Evolutionary conservation across 2,797 vertebrate genomes (phyloP).

Genomic region (Kryptopterus vitreolus): DNA sequence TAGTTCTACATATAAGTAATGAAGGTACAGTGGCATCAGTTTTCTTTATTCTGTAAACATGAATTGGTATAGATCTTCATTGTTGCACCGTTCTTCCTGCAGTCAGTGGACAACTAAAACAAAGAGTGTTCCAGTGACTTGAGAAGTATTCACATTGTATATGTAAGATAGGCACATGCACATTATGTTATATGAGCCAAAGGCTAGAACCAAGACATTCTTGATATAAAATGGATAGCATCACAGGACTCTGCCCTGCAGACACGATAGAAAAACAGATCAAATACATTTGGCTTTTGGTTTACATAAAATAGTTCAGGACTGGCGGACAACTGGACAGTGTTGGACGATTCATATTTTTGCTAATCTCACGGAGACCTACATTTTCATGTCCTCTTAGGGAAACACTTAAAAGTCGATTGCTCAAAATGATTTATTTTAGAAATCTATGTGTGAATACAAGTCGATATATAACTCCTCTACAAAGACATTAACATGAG

Average conservation of each 20-base stretch:
- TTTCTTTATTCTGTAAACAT: slow-evolving; percentile 30
- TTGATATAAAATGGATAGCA: slow-evolving; percentile 43
- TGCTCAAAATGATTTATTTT: slow-evolving; percentile 42
- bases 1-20: slow-evolving; percentile 24
- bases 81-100: slow-evolving; percentile 11
- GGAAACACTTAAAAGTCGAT: slow-evolving; percentile 43
- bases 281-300: slow-evolving; percentile 36
- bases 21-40: neutral
- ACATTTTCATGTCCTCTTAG: slow-evolving; percentile 54
- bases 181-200: slow-evolving; percentile 41
- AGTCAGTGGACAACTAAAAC: slow-evolving; percentile 4
- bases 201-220: slow-evolving; percentile 42
- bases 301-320: slow-evolving; percentile 36
- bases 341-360: slow-evolving; percentile 24
- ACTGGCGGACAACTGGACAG: neutral
- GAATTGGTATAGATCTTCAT: slow-evolving; percentile 27
- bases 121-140: neutral
- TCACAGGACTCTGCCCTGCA: slow-evolving; percentile 32
- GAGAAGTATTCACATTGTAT: neutral
- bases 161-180: slow-evolving; percentile 39
- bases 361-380: slow-evolving; percentile 56
- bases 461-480: slow-evolving; percentile 35
- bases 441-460: slow-evolving; percentile 11
- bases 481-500: slow-evolving; percentile 31
- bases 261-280: slow-evolving; percentile 34